These are phyloP conservation scores for Augochlorella aurata DNA, from an alignment of 2,888 invertebrate genomes.

Conservation along the genomic window DNA sequence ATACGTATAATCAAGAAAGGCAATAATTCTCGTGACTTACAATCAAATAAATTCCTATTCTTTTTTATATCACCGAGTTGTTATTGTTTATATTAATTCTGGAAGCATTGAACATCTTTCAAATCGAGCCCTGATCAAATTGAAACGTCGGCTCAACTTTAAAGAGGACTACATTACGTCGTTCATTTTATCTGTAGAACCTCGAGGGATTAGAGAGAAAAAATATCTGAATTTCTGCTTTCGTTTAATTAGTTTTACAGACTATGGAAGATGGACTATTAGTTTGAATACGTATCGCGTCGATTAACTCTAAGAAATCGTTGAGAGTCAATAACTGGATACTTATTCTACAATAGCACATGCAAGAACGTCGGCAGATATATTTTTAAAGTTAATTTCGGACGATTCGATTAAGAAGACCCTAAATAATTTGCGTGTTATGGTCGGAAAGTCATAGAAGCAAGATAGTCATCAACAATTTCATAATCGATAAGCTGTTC, in stretches of 20 bases:
- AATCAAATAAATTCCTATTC: slow-evolving; percentile 58
- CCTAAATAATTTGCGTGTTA: slow-evolving; percentile 33
- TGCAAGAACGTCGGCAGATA: slow-evolving; percentile 56
- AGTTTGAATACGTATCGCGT: slow-evolving; percentile 25
- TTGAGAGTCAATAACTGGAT: slow-evolving; percentile 28
- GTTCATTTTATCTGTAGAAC: slow-evolving; percentile 7
- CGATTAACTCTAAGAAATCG: slow-evolving; percentile 13
- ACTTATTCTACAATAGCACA: slow-evolving; percentile 52
- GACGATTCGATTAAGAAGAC: slow-evolving; percentile 44
- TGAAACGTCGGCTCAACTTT: slow-evolving; percentile 12
- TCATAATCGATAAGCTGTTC: slow-evolving; percentile 43
- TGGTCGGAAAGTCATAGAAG: slow-evolving; percentile 38
- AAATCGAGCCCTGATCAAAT: slow-evolving; percentile 13
- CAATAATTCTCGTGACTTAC: slow-evolving; percentile 48
- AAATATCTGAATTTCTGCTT: slow-evolving; percentile 8
- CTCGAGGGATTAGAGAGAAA: slow-evolving; percentile 16
- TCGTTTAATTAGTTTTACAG: not conserved
- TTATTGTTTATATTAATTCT: slow-evolving; percentile 53
- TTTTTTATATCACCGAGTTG: slow-evolving; percentile 62
- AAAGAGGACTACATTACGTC: slow-evolving; percentile 21
- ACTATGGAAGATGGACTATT: slow-evolving; percentile 32
- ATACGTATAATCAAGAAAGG: slow-evolving; percentile 54
- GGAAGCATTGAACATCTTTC: slow-evolving; percentile 45
- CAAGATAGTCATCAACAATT: slow-evolving; percentile 45
- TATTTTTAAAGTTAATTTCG: slow-evolving; percentile 44